These are phyloP conservation scores for Salvelinus fontinalis DNA, from an alignment of 2,113 vertebrate genomes.

Conservation along the genomic window DNA sequence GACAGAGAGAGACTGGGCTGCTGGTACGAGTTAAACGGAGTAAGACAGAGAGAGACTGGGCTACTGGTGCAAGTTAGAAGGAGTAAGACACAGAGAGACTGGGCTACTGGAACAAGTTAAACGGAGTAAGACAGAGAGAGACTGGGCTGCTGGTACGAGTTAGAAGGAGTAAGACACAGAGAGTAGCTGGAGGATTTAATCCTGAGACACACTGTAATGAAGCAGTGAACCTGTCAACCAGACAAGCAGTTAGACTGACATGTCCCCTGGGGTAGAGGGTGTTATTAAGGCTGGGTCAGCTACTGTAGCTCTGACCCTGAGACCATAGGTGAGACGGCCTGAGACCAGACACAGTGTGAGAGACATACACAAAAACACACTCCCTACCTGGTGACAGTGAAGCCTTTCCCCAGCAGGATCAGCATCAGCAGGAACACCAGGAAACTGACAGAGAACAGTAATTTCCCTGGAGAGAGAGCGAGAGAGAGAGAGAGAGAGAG, in stretches of 20 bases:
- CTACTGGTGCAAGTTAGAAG: no score
- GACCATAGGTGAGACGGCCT: slow-evolving; percentile 12
- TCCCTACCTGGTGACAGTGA: slow-evolving; percentile 86
- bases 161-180: no score
- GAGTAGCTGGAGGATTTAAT: no score
- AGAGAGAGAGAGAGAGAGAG: no score
- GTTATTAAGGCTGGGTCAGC: slow-evolving; percentile 26
- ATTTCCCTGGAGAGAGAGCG: slow-evolving; percentile 81
- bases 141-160: no score
- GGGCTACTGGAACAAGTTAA: no score
- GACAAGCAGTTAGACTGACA: slow-evolving; percentile 21
- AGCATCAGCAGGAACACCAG: slow-evolving; percentile 91
- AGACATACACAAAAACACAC: neutral
- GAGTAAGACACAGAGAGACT: no score
- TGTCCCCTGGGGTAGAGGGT: slow-evolving; percentile 12
- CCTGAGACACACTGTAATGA: neutral
- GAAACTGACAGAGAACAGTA: slow-evolving; percentile 92
- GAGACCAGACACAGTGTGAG: neutral
- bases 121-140: no score
- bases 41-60: no score
- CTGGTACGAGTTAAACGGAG: no score
- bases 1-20: no score
- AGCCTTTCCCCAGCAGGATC: slow-evolving; percentile 91
- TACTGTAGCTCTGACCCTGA: slow-evolving; percentile 19
- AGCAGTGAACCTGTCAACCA: neutral